Evolutionary conservation across 2,888 invertebrate species (phyloP).

Genomic region (Octonoba sinensis): DNA sequence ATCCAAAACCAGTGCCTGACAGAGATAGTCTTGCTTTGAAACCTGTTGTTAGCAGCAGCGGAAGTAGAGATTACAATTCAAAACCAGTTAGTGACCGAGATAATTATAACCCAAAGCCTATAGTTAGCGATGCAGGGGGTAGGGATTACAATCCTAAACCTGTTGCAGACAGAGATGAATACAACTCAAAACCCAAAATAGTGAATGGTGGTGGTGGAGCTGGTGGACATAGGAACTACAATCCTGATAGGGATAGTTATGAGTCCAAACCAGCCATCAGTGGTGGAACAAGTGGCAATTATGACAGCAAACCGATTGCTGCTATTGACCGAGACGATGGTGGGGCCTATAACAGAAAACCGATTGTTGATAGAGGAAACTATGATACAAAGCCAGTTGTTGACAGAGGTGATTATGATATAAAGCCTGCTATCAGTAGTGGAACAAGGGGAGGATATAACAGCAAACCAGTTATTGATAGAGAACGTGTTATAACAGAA

Average conservation of each 20-base stretch:
- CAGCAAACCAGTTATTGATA: not conserved
- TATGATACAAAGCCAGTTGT: constrained; percentile 30
- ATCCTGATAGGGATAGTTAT: constrained; percentile 19
- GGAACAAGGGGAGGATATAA: not conserved
- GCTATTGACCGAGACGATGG: not conserved
- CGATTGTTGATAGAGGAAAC: not conserved
- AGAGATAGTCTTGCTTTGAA: constrained; percentile 4
- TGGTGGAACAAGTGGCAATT: constrained; percentile 19
- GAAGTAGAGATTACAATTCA: constrained; percentile 6
- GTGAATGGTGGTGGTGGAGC: constrained; percentile 4
- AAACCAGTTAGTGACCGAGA: constrained; percentile 15
- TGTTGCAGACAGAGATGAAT: not conserved
- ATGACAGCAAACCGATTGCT: not conserved
- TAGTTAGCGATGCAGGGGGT: not conserved
- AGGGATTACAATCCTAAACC: constrained; percentile 38
- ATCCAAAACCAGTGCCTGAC: constrained; percentile 9
- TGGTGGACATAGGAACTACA: constrained; percentile 2
- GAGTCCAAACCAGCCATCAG: not conserved
- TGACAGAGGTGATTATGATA: constrained; percentile 20
- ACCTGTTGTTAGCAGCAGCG: not conserved
- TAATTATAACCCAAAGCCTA: not conserved
- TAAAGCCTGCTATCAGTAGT: constrained; percentile 3
- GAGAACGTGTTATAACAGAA: constrained; percentile 1
- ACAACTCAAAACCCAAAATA: not conserved
- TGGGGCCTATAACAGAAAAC: constrained; percentile 4